phyloP scores from a whole-genome alignment of 2,888 invertebrate genomes.

The Agrenia bidenticulata region DNA sequence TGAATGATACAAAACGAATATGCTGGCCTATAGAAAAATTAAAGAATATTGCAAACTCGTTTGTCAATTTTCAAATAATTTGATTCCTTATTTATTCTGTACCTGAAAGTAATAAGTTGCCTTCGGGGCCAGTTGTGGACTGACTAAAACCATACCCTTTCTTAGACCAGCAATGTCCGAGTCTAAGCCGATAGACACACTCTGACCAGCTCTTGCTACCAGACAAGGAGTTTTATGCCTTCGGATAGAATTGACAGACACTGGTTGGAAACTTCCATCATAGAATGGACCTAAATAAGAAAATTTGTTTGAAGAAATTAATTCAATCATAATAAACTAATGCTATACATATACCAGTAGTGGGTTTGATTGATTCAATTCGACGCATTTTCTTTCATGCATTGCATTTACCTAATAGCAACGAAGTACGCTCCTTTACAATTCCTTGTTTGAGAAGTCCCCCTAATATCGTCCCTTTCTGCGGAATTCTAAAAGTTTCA shows the following conservation, averaged over 20 bases:
- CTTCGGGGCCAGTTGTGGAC: conserved; percentile 58
- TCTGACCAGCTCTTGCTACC: conserved; percentile 83
- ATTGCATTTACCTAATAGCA: conserved; percentile 57
- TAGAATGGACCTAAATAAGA: conserved; percentile 64
- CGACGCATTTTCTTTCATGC: neutral
- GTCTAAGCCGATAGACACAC: conserved; percentile 77
- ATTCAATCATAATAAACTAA: neutral
- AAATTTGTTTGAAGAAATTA: conserved; percentile 55
- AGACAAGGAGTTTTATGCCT: conserved; percentile 89
- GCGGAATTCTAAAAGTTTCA: conserved; percentile 84
- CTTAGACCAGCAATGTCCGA: conserved; percentile 65
- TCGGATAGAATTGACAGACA: conserved; percentile 80
- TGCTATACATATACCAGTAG: too few relatives aligned
- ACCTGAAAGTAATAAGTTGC: conserved; percentile 63
- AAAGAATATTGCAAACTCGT: neutral
- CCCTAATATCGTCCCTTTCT: conserved; percentile 79
- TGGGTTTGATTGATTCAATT: neutral
- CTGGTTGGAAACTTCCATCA: conserved; percentile 74
- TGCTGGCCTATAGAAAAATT: conserved; percentile 70
- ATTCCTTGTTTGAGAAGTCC: conserved; percentile 82
- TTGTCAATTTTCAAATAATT: neutral
- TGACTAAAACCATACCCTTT: conserved; percentile 82
- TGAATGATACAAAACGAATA: conserved; percentile 84
- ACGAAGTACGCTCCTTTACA: conserved; percentile 71
- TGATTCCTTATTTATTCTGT: too few relatives aligned